Conservation (phyloP, 2,888 invertebrate species). For the Cosmorhoe ocellata region DNA sequence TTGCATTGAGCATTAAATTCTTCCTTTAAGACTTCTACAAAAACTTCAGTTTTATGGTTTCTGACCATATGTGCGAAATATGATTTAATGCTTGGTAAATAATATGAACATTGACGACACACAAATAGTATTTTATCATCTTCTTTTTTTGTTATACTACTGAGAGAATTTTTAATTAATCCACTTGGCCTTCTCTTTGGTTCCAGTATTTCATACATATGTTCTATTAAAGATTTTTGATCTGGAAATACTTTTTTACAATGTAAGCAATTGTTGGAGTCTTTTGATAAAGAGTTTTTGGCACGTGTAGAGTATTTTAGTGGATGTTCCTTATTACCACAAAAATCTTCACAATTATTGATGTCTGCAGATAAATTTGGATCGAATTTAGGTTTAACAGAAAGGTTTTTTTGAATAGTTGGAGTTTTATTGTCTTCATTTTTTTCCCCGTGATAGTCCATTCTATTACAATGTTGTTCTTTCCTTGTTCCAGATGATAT, state of each 20-base stretch:
- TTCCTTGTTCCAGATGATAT: no score
- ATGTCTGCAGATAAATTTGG: background rate
- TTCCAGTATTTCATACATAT: conserved; percentile 58
- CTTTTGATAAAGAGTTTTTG: background rate
- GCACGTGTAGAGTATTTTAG: conserved; percentile 9
- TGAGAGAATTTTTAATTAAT: background rate
- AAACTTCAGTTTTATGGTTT: conserved; percentile 41
- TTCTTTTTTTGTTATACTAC: conserved; percentile 6
- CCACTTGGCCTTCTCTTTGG: conserved; percentile 29
- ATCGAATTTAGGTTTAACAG: background rate
- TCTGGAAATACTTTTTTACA: conserved; percentile 53
- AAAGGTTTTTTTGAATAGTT: background rate
- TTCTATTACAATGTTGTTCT: background rate
- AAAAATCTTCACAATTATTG: background rate
- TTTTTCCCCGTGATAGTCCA: background rate
- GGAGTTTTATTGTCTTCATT: background rate
- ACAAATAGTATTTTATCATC: conserved; percentile 19
- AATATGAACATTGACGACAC: conserved; percentile 42
- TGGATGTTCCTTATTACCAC: background rate
- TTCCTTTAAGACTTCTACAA: conserved; percentile 32
- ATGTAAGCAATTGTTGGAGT: conserved; percentile 52
- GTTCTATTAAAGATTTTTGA: conserved; percentile 56
- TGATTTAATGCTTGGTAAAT: conserved; percentile 31
- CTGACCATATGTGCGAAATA: conserved; percentile 39
- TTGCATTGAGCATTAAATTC: conserved; percentile 47